Evolutionary conservation across 1,140 invertebrate genomes (phyloP).

Genomic region (Chelonus insularis): DNA sequence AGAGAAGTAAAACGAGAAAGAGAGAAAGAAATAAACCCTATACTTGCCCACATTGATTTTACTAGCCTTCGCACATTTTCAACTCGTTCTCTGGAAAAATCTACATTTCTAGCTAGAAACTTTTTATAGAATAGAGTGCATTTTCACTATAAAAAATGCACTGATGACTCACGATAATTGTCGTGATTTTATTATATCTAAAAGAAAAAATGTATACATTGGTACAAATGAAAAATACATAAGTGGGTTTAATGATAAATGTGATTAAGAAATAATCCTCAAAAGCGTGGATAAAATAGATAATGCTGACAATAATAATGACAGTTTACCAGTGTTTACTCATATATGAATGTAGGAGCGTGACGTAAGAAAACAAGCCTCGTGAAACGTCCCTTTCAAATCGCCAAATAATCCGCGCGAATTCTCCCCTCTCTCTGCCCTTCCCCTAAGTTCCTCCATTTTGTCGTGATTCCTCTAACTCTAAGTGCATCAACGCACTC

Average conservation of each 20-base stretch:
- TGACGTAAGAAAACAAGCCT: background rate
- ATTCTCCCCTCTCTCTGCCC: constrained; percentile 20
- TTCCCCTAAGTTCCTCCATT: constrained; percentile 47
- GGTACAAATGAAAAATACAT: too few relatives aligned
- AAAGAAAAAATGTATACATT: too few relatives aligned
- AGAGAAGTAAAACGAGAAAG: constrained; percentile 12
- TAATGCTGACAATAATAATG: too few relatives aligned
- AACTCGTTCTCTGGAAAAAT: constrained; percentile 27
- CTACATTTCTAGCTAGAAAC: background rate
- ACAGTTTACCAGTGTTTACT: too few relatives aligned
- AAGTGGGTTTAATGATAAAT: too few relatives aligned
- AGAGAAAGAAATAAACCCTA: constrained; percentile 6
- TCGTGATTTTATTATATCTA: too few relatives aligned
- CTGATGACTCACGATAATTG: too few relatives aligned
- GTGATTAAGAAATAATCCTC: too few relatives aligned
- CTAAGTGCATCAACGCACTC: constrained; percentile 40
- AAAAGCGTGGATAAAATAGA: too few relatives aligned
- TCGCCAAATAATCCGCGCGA: constrained; percentile 12
- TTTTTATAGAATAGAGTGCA: too few relatives aligned
- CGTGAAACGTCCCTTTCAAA: background rate
- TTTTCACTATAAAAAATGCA: too few relatives aligned
- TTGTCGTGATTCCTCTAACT: constrained; percentile 56
- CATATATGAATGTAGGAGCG: too few relatives aligned
- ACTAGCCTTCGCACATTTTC: constrained; percentile 28
- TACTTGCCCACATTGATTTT: constrained; percentile 35